Percentiles rank a stretch among this genome's conserved stretches.
These are phyloP conservation scores for Sipha maydis DNA, from an alignment of 2,888 invertebrate species.

Conservation along the genomic window DNA sequence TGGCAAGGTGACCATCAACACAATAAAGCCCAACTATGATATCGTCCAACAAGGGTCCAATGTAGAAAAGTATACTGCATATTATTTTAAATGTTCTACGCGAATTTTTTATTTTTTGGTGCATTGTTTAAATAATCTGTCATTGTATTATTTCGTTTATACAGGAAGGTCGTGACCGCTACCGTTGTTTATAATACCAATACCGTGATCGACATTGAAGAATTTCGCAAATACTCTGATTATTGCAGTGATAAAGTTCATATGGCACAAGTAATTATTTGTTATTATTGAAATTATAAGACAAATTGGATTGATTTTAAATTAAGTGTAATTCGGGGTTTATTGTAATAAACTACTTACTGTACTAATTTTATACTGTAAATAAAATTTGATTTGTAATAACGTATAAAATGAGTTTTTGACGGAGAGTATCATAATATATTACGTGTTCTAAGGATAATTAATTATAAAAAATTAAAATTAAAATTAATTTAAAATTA, in stretches of 20 bases:
- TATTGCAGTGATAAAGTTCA: conserved; percentile 18
- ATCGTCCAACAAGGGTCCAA: not conserved
- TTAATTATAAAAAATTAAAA: too few relatives aligned
- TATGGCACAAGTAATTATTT: conserved; percentile 41
- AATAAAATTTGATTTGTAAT: not conserved
- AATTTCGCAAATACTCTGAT: conserved; percentile 68
- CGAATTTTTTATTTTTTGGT: not conserved
- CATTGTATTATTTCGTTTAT: conserved; percentile 63
- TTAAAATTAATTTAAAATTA: not conserved
- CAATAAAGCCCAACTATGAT: conserved; percentile 70
- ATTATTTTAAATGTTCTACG: not conserved
- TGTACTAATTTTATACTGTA: too few relatives aligned
- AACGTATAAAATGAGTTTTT: not conserved
- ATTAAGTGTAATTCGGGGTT: not conserved
- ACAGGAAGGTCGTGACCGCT: conserved; percentile 78
- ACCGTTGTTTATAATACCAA: conserved; percentile 75
- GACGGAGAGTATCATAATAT: too few relatives aligned
- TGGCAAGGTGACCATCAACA: conserved; percentile 79
- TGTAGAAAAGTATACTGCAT: conserved; percentile 30
- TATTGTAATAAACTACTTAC: not conserved
- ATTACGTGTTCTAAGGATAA: too few relatives aligned
- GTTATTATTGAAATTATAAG: not conserved
- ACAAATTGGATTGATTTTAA: not conserved
- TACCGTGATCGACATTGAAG: conserved; percentile 77
- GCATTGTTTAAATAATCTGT: not conserved